Conservation (phyloP, 2,113 vertebrate genomes). For the Scartelaos histophorus region DNA sequence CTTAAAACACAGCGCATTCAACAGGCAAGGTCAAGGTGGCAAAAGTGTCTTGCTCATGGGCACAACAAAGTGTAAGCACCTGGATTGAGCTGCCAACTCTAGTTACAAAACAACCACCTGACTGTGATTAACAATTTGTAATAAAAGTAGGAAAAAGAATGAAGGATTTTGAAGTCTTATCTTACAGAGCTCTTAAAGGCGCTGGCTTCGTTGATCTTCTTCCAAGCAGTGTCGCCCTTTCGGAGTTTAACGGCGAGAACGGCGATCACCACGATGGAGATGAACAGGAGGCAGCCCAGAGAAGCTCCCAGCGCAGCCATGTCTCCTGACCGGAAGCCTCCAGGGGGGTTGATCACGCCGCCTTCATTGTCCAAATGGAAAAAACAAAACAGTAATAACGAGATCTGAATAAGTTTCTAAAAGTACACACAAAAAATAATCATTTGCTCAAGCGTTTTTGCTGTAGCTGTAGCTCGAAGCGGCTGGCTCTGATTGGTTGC, state of each 20-base stretch:
- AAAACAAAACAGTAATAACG: not conserved
- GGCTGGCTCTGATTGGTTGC: constrained; percentile 1
- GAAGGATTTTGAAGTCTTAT: not conserved
- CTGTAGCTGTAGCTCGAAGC: not conserved
- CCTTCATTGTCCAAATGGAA: constrained; percentile 19
- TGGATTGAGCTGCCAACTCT: no score
- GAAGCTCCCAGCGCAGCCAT: constrained; percentile 79
- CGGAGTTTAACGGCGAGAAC: constrained; percentile 55
- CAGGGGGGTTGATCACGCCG: not conserved
- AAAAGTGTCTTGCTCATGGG: no score
- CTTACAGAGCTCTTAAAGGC: constrained; percentile 72
- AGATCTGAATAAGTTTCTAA: not conserved
- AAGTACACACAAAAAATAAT: not conserved
- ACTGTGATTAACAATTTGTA: not conserved
- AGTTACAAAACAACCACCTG: no score
- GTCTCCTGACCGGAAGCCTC: constrained; percentile 50
- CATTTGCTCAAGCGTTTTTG: not conserved
- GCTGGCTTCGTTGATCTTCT: constrained; percentile 69
- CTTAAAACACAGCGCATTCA: no score
- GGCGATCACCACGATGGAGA: constrained; percentile 73
- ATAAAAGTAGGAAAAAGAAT: not conserved
- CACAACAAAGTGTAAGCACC: no score
- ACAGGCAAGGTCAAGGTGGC: no score
- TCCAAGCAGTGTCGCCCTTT: constrained; percentile 56
- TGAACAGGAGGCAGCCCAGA: constrained; percentile 75